Conservation (phyloP, 2,113 vertebrate species). For the Charadrius vociferus region DNA sequence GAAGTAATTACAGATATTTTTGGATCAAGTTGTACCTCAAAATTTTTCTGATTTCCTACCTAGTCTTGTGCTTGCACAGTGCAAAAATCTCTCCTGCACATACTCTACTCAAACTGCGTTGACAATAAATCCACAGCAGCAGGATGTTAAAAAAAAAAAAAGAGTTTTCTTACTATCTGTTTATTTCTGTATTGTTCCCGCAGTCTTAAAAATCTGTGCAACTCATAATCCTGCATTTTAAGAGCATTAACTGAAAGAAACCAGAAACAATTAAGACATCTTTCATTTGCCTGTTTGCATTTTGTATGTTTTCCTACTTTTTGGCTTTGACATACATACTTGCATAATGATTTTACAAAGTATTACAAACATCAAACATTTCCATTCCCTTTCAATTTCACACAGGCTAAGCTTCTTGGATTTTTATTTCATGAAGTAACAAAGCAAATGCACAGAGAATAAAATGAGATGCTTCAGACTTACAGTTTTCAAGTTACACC, state of each 20-base stretch:
- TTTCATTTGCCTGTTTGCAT: not conserved
- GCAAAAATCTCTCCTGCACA: not conserved
- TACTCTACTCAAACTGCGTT: not conserved
- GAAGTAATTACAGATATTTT: constrained; percentile 11
- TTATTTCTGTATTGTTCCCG: not conserved
- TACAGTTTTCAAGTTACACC: not conserved
- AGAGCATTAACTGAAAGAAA: not conserved
- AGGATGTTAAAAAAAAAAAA: not conserved
- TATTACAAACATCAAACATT: not conserved
- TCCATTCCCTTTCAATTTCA: not conserved
- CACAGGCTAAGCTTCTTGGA: not conserved
- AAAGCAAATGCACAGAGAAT: not conserved
- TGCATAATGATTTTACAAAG: not conserved
- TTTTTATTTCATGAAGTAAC: not conserved
- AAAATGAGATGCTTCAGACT: not conserved
- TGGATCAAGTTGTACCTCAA: not conserved
- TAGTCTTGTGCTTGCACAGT: not conserved
- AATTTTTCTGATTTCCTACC: not conserved
- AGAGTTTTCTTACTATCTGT: not conserved
- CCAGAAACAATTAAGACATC: not conserved
- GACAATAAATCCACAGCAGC: not conserved
- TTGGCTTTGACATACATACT: not conserved
- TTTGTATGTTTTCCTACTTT: not conserved
- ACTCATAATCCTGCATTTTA: not conserved
- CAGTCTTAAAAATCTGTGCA: not conserved